Base-by-base conservation (phyloP, 2,888 invertebrate genomes). In the Mantis religiosa region DNA sequence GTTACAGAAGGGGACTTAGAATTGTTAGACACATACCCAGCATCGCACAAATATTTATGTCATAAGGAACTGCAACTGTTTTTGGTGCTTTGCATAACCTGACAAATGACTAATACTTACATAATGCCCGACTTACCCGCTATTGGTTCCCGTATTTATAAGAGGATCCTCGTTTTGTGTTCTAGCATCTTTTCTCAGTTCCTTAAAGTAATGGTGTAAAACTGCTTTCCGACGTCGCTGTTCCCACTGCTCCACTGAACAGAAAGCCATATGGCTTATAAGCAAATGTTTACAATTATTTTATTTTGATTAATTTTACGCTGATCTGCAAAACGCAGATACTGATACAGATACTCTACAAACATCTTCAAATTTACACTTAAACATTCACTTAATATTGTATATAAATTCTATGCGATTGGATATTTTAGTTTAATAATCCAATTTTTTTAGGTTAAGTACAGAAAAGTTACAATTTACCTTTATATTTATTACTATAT, bases 401-500 rank as follows among this genome's bases (percentile, higher is more conserved):
- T n/a, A n/a, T n/a, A n/a, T n/a, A n/a, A n/a, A n/a, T n/a, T n/a
- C n/a, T n/a, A n/a, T n/a, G n/a, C n/a, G n/a, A n/a, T n/a, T n/a
- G n/a, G n/a, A n/a, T n/a, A n/a, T n/a, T n/a, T n/a, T n/a, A n/a
- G n/a, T n/a, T n/a, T n/a, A n/a, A n/a, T n/a, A n/a, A 30, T 30
- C 30, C 30, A 30, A n/a, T n/a, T n/a, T 30, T 83, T 83, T n/a
- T 30, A 28, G 83, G 14, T 28, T 83, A 83, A 15, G 30, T 28
- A 89, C 6, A 41, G 1, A 41, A 41, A 12, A 41, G 83, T 34
- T 88, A 15, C 25, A 28, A 88, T 90, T 89, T 91, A 93, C 93
- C 91, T 93, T 96, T 96, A 90, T 95, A 96, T 91, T 96, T 96
- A 88, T 96, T 96, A 91, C 96, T 96, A 91, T 96, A 96, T 91